Evolutionary conservation across 2,888 invertebrate genomes (phyloP), one percentile per base, ranked within the genome.

Genomic region (Blastobasis lacticolella): DNA sequence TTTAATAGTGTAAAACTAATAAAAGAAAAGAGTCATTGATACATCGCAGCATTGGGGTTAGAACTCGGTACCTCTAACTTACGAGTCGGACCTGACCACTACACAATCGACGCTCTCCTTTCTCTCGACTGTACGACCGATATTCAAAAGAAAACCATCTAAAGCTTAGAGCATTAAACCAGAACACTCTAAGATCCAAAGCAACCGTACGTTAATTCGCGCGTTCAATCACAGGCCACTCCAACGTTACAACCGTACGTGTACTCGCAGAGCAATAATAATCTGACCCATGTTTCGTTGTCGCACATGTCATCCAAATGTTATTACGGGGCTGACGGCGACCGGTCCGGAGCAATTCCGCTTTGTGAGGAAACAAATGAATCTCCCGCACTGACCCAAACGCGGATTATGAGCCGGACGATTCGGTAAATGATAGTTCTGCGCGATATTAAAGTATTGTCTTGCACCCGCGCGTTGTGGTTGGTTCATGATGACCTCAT

Each of bases 281-380:
- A 69, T 70, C 63, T 63, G 65, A 71, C 71, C 73, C 69, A 69
- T 69, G 69, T 73, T 63, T 60, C 56, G 62, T 60, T 63, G 66
- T 62, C 65, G 63, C 63, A 63, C 64, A 56, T 57, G 68, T 69
- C 69, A 67, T 61, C 62, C 54, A 59, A 64, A 66, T 64, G 66
- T 66, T 71, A 71, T 69, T 61, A 63, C 61, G 57, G 52, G 49
- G 38, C 43, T 38, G 23, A 23, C 42, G 41, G 36, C 43, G n/a
- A 5, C n/a, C 10, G 10, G n/a, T 43, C 43, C n/a, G 43, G 43
- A 10, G n/a, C 45, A 46, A 37, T 46, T 10, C 40, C n/a, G 43
- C 38, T 36, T 38, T 6, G 10, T 42, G 38, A 38, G 23, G 5
- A 40, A 41, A 51, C 48, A 40, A 53, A 43, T 10, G n/a, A 10